Evolutionary conservation across 1,140 invertebrate species (phyloP).

Genomic region (Eupristina koningsbergeri): DNA sequence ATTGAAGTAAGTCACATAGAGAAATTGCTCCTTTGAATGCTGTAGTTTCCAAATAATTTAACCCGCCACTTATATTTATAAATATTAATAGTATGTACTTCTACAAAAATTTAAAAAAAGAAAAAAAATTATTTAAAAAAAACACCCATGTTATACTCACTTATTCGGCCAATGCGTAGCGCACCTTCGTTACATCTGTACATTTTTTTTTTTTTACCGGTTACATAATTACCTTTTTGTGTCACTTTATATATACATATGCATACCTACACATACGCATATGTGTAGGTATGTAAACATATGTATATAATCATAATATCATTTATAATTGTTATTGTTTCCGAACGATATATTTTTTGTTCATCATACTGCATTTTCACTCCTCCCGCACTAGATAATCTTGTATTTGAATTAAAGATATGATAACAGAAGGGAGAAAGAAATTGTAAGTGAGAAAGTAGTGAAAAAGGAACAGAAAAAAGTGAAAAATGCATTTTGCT

Average conservation of each 20-base stretch:
- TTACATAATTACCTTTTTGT: slow-evolving; percentile 49
- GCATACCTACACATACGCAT: slow-evolving; percentile 35
- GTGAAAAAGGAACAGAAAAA: slow-evolving; percentile 32
- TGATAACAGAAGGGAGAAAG: neutral
- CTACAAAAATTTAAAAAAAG: slow-evolving; percentile 45
- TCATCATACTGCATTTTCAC: slow-evolving; percentile 46
- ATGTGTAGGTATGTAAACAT: slow-evolving; percentile 32
- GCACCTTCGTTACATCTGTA: slow-evolving; percentile 53
- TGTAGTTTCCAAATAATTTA: slow-evolving; percentile 65
- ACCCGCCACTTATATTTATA: slow-evolving; percentile 60
- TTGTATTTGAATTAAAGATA: slow-evolving; percentile 15
- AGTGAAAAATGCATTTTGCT: slow-evolving; percentile 63
- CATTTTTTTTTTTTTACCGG: slow-evolving; percentile 45
- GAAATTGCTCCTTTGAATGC: slow-evolving; percentile 57
- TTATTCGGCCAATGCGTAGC: slow-evolving; percentile 70
- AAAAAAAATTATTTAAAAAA: too few relatives aligned
- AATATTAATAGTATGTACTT: slow-evolving; percentile 52
- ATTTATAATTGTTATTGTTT: slow-evolving; percentile 29
- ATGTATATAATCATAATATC: slow-evolving; percentile 11
- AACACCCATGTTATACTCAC: slow-evolving; percentile 57
- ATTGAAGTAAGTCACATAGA: slow-evolving; percentile 40
- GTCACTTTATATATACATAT: slow-evolving; percentile 48
- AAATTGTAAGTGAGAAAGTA: slow-evolving; percentile 16
- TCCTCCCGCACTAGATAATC: slow-evolving; percentile 54
- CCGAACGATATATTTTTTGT: slow-evolving; percentile 28